phyloP scores from a whole-genome alignment of 2,797 vertebrate species.

The Astyanax mexicanus region DNA sequence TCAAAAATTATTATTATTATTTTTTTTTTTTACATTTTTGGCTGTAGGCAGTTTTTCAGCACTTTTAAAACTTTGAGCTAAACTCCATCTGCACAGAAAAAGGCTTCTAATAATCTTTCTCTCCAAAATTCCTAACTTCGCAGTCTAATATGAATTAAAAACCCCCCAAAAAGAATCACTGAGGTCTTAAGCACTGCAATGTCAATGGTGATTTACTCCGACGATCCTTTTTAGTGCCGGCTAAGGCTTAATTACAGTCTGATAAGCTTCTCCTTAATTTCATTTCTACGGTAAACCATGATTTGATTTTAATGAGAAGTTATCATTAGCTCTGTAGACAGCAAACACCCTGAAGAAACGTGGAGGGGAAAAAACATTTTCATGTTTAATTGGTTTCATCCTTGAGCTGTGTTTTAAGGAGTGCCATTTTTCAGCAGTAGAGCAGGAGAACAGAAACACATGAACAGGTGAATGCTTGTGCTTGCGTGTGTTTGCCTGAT shows the following conservation, averaged over 20 bases:
- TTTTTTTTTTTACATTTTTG: neutral
- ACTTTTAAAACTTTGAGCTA: neutral
- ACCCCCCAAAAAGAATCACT: no score
- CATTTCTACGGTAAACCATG: neutral
- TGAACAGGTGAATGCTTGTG: neutral
- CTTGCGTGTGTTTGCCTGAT: no score
- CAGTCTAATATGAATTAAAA: no score
- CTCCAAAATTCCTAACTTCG: neutral
- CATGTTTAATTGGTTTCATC: neutral
- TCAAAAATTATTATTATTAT: neutral
- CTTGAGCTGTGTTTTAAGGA: neutral
- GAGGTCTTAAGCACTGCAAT: neutral
- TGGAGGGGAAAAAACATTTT: neutral
- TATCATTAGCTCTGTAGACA: neutral
- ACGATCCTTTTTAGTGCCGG: neutral
- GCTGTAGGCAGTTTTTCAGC: neutral
- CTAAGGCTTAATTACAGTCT: neutral
- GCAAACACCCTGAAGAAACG: neutral
- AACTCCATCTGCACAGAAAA: neutral
- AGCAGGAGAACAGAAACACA: neutral
- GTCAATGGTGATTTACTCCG: neutral
- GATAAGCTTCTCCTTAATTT: neutral
- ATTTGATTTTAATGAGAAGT: constrained; percentile 13
- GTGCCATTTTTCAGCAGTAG: neutral
- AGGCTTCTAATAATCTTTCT: neutral